Conservation (phyloP, 2,113 vertebrate genomes). For the Arenaria interpres region DNA sequence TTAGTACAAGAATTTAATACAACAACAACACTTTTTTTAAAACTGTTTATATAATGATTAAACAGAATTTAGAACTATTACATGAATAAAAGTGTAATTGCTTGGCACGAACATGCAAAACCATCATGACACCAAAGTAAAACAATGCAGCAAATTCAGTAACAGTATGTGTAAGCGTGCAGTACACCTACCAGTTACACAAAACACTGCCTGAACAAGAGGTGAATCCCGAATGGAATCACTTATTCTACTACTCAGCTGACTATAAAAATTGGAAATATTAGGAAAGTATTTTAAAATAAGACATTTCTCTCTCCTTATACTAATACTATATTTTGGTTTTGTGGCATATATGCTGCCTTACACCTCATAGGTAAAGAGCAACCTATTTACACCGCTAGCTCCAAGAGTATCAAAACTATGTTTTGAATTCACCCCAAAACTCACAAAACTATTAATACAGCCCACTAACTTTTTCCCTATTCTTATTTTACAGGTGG, state of each 20-base stretch:
- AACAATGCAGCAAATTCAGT: neutral
- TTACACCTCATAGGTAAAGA: neutral
- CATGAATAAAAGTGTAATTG: neutral
- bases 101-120: constrained; percentile 3
- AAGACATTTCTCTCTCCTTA: neutral
- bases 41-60: neutral
- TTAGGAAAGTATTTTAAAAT: neutral
- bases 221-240: neutral
- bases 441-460: constrained; percentile 1
- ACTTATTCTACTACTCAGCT: neutral
- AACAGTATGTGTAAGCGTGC: neutral
- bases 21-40: neutral
- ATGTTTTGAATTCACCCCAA: constrained; percentile 7
- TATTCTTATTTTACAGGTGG: constrained; percentile 3
- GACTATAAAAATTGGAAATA: neutral
- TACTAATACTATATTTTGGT: neutral
- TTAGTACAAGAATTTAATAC: neutral
- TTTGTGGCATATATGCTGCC: neutral
- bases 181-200: neutral
- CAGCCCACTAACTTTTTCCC: neutral
- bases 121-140: neutral
- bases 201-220: neutral
- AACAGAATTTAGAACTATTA: neutral
- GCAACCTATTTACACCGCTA: neutral
- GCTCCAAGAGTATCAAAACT: neutral